Evolutionary conservation across 1,140 invertebrate species (phyloP).

Genomic region (Rhopalosiphum padi): DNA sequence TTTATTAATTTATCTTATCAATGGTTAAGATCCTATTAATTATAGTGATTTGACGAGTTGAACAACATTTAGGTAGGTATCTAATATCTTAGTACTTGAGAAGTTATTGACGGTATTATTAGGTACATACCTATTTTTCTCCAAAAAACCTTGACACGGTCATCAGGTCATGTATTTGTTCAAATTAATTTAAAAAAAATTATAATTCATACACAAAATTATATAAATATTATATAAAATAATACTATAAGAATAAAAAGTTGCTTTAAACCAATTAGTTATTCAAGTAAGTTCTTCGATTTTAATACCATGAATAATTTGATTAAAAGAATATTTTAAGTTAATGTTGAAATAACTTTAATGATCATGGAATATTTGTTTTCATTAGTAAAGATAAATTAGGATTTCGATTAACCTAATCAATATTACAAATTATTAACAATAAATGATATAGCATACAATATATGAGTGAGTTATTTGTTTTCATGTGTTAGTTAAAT

Average conservation of each 20-base stretch:
- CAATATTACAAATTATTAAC: not conserved
- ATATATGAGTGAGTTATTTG: too few species aligned
- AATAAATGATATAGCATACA: not conserved
- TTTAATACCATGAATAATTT: not conserved
- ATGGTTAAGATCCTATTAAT: not conserved
- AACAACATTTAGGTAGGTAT: slow-evolving; percentile 9
- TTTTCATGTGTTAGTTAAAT: not conserved
- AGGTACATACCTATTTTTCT: not conserved
- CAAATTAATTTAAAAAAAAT: not conserved
- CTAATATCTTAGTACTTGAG: not conserved
- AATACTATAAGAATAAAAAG: not conserved
- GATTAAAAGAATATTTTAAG: not conserved
- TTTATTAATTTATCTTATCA: not conserved
- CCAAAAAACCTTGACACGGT: not conserved
- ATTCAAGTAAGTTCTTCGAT: not conserved
- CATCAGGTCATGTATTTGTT: not conserved
- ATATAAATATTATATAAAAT: too few species aligned
- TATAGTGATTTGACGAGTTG: not conserved
- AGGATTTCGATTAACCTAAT: not conserved
- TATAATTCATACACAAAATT: too few species aligned
- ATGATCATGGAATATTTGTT: not conserved
- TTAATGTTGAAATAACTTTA: not conserved
- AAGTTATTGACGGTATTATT: not conserved
- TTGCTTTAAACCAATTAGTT: not conserved
- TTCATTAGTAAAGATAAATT: not conserved